These are phyloP conservation scores for Phocoena phocoena DNA, from an alignment of 2,113 vertebrate genomes.

Conservation along the genomic window DNA sequence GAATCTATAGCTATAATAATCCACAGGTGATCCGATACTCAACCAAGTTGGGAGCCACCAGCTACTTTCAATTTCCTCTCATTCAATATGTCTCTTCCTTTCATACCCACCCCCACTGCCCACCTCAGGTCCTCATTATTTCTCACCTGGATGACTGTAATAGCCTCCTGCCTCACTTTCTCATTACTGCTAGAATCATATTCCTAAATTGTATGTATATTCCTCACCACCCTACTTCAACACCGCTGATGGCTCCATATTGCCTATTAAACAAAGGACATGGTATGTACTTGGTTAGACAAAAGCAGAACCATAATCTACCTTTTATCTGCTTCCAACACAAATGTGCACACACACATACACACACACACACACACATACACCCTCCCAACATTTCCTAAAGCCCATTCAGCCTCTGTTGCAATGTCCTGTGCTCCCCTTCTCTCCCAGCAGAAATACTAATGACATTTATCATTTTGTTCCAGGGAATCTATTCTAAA, in stretches of 20 bases:
- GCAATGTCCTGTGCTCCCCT: not conserved
- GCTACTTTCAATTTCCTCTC: not conserved
- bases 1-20: not conserved
- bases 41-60: not conserved
- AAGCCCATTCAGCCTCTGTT: not conserved
- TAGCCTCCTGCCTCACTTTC: not conserved
- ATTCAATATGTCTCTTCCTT: not conserved
- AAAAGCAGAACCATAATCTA: not conserved
- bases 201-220: not conserved
- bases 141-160: not conserved
- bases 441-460: not conserved
- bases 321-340: not conserved
- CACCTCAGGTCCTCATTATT: not conserved
- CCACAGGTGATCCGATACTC: not conserved
- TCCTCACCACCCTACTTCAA: not conserved
- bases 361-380: rapidly evolving
- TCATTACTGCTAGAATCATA: not conserved
- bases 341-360: not conserved
- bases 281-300: not conserved
- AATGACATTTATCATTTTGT: not conserved
- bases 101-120: not conserved
- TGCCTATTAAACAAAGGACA: not conserved
- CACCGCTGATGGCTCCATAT: not conserved
- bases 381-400: not conserved
- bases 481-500: not conserved